Evolutionary conservation across 2,113 vertebrate genomes (phyloP), one percentile per base, ranked within the genome.

Genomic region (Morone chrysops): DNA sequence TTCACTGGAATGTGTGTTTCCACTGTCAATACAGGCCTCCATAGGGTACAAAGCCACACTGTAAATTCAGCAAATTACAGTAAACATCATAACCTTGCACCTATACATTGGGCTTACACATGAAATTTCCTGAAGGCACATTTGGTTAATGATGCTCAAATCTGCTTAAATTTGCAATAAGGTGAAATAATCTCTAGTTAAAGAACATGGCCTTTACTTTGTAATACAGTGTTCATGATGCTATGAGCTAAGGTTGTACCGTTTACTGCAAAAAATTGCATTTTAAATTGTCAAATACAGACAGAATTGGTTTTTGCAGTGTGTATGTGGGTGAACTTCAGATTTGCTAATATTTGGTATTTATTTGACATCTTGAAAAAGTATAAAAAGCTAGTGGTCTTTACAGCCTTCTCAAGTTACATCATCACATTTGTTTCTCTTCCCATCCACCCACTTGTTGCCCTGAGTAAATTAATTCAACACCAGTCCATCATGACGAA

Each of bases 1-100:
- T 87, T 89, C 80, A 80, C 6, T 57, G 81, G 86, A 88, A 89
- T 84, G 87, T 74, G 63, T 79, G 67, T 88, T 81, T 83, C 54
- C 75, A 38, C 72, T 63, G 65, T 84, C 73, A 80, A 45, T 54
- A 48, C 56, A 50, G 61, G 59, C 85, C 78, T 78, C 70, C 8
- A 2, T 38, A 40, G 70, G 71, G 48, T 68, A 81, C 81, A 77
- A 80, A 70, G 50, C 68, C 25, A 67, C 4, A 13, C 63, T 63
- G 75, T 66, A 83, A 65, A 86, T 73, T 38, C 8, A 1, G 22
- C 70, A 68, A 75, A 88, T 89, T 77, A 51, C 63, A 75, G 62
- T 43, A 50, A 80, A 84, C 6, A 75, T 25, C 6, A 31, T 3
- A 31, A 31, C 31, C 31, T 31, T 31, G 3, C 31, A 31, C 31